phyloP scores from a whole-genome alignment of 2,113 vertebrate genomes.

The Campylorhamphus procurvoides region DNA sequence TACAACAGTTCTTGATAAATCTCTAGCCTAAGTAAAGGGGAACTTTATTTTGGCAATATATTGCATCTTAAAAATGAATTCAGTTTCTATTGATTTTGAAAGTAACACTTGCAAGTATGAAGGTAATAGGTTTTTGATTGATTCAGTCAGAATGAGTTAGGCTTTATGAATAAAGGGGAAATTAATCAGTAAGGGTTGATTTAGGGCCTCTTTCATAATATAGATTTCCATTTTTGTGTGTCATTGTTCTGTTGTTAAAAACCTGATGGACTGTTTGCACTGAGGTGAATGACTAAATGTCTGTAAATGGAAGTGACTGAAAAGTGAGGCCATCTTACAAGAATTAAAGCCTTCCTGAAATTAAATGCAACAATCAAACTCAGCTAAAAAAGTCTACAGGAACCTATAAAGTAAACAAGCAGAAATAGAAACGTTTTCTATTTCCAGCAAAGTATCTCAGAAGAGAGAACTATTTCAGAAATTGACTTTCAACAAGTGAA shows the following conservation, averaged over 20 bases:
- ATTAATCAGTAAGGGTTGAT: constrained; percentile 79
- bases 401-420: not conserved
- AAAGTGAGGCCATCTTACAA: constrained; percentile 38
- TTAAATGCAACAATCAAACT: constrained; percentile 42
- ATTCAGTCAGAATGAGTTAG: constrained; percentile 80
- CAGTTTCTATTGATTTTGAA: constrained; percentile 82
- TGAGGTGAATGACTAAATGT: constrained; percentile 66
- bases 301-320: constrained; percentile 2
- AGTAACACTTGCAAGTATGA: constrained; percentile 78
- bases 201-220: constrained; percentile 72
- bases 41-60: constrained; percentile 76
- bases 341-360: constrained; percentile 61
- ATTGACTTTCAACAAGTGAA: not conserved
- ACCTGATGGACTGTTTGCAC: constrained; percentile 63
- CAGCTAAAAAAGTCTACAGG: not conserved
- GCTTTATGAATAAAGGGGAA: constrained; percentile 73
- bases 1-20: constrained; percentile 60
- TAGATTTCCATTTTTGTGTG: constrained; percentile 77
- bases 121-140: constrained; percentile 86
- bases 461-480: constrained; percentile 21
- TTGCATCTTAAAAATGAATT: constrained; percentile 79
- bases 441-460: not conserved
- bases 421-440: not conserved
- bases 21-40: constrained; percentile 63
- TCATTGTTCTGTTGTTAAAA: constrained; percentile 75